Conservation (phyloP, 2,888 invertebrate species). For the Plagiodera versicolora region DNA sequence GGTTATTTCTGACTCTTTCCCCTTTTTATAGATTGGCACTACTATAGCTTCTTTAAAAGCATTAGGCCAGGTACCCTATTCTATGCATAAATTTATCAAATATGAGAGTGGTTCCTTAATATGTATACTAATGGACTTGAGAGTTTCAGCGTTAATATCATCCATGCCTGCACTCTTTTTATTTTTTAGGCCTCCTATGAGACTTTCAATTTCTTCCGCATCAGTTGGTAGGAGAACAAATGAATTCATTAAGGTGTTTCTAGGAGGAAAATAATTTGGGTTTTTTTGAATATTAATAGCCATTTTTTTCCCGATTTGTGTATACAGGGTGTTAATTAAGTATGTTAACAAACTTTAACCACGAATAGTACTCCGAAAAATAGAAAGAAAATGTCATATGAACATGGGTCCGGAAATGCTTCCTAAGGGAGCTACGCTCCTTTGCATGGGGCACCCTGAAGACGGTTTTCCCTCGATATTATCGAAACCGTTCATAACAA, state of each 20-base stretch:
- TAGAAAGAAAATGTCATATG: too few relatives aligned
- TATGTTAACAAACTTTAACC: too few relatives aligned
- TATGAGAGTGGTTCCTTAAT: not conserved
- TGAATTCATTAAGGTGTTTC: not conserved
- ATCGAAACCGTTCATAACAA: too few relatives aligned
- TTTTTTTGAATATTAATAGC: not conserved
- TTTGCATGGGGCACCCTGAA: too few relatives aligned
- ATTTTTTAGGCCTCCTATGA: not conserved
- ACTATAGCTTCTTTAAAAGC: not conserved
- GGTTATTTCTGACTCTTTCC: not conserved
- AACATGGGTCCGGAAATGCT: too few relatives aligned
- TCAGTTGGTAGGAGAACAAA: not conserved
- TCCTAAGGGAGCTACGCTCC: too few relatives aligned
- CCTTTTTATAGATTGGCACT: not conserved
- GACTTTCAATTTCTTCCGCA: not conserved
- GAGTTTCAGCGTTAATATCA: not conserved
- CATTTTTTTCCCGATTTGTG: not conserved
- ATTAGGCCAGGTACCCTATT: not conserved
- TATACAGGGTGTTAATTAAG: too few relatives aligned
- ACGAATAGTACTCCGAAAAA: too few relatives aligned
- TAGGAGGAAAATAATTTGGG: not conserved
- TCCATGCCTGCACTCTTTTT: not conserved
- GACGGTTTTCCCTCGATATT: too few relatives aligned
- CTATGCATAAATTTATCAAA: not conserved
- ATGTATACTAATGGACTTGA: not conserved